Conservation (phyloP, 2,797 vertebrate species). For the Pseudomugil tenellus region DNA sequence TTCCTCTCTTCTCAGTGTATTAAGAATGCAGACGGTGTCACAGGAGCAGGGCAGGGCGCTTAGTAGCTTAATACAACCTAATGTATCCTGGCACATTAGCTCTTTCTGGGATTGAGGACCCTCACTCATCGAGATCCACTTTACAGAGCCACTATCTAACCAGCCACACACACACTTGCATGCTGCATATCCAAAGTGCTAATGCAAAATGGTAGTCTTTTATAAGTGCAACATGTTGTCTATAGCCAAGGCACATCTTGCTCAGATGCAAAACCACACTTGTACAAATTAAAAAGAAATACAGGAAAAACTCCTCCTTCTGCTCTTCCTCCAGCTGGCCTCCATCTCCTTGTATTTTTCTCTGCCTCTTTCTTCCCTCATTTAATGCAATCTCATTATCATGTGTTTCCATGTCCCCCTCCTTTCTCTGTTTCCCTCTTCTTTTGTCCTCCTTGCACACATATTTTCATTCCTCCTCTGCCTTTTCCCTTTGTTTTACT, state of each 20-base stretch:
- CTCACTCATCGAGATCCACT: slow-evolving; percentile 54
- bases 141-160: slow-evolving; percentile 34
- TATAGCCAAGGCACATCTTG: slow-evolving; percentile 62
- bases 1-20: slow-evolving; percentile 39
- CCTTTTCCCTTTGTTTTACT: slow-evolving; percentile 27
- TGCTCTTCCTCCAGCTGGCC: slow-evolving; percentile 56
- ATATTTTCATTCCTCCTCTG: slow-evolving; percentile 23
- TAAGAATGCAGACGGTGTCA: slow-evolving; percentile 72
- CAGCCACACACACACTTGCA: slow-evolving; percentile 10
- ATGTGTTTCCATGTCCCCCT: slow-evolving; percentile 26
- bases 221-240: slow-evolving; percentile 59
- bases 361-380: slow-evolving; percentile 25
- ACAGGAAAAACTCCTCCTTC: slow-evolving; percentile 51
- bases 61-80: slow-evolving; percentile 70
- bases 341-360: slow-evolving; percentile 35
- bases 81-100: slow-evolving; percentile 72
- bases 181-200: slow-evolving; percentile 31
- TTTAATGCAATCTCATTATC: slow-evolving; percentile 56
- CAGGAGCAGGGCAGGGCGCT: slow-evolving; percentile 61
- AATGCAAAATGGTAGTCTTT: slow-evolving; percentile 51
- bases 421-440: slow-evolving; percentile 17
- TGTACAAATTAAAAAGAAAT: slow-evolving; percentile 58
- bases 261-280: slow-evolving; percentile 56
- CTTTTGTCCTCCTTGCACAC: slow-evolving; percentile 48
- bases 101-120: slow-evolving; percentile 61